Evolutionary conservation across 2,888 invertebrate genomes (phyloP).

Genomic region (Antheraea yamamai): DNA sequence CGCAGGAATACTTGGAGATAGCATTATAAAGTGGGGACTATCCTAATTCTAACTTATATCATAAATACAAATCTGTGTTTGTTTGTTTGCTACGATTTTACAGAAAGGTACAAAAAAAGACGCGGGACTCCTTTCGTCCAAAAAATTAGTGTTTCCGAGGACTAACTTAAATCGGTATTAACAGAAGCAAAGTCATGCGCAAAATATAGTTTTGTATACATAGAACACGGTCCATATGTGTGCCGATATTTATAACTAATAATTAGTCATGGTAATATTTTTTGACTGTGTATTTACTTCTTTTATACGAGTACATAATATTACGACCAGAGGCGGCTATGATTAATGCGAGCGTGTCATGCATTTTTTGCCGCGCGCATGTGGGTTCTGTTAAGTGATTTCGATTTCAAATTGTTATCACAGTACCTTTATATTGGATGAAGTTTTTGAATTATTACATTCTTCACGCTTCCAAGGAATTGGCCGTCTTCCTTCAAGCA

Average conservation of each 20-base stretch:
- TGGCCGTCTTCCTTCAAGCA: background rate
- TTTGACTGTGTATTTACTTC: constrained; percentile 4
- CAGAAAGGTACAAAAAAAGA: no score
- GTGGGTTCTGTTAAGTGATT: constrained; percentile 9
- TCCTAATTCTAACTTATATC: no score
- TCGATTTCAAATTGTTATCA: background rate
- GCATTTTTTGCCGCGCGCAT: background rate
- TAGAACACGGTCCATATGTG: background rate
- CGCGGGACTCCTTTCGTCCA: no score
- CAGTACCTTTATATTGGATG: background rate
- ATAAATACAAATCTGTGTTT: no score
- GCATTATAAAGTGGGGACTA: background rate
- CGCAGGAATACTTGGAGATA: background rate
- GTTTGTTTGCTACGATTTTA: no score
- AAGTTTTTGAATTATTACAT: background rate
- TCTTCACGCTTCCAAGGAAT: background rate
- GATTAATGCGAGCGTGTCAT: background rate
- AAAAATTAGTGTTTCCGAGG: no score
- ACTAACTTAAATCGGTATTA: no score
- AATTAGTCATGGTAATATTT: constrained; percentile 7
- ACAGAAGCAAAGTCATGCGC: no score
- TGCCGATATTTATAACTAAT: background rate
- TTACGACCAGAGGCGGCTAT: background rate
- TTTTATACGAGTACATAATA: background rate
- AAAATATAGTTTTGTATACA: background rate